Percentiles rank a stretch among this genome's conserved stretches.
These are phyloP conservation scores for Microtus ochrogaster DNA, from an alignment of 2,113 vertebrate genomes.

Conservation along the genomic window DNA sequence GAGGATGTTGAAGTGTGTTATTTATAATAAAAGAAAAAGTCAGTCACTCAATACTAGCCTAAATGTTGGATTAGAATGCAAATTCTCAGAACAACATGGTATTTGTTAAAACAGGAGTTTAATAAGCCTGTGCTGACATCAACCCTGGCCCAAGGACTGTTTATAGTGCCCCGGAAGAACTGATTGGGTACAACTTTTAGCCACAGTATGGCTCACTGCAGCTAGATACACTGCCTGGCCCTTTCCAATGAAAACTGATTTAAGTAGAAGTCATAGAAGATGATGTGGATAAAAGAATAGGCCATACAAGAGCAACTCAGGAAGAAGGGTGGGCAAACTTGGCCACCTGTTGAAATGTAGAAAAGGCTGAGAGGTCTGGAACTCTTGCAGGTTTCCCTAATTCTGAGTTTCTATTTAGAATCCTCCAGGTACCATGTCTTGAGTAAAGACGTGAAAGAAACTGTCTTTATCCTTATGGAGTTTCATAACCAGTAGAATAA, in stretches of 20 bases:
- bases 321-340: not conserved
- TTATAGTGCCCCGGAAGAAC: not conserved
- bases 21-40: not conserved
- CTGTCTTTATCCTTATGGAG: not conserved
- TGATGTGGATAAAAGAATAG: not conserved
- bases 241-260: not conserved
- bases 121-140: not conserved
- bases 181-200: not conserved
- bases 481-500: not conserved
- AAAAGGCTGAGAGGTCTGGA: not conserved
- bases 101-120: constrained; percentile 21
- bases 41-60: constrained; percentile 3
- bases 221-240: not conserved
- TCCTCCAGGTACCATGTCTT: not conserved
- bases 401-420: not conserved
- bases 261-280: not conserved
- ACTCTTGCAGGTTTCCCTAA: not conserved
- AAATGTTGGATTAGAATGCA: not conserved
- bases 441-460: not conserved
- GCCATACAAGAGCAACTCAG: not conserved
- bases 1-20: not conserved
- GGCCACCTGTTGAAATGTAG: not conserved
- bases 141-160: not conserved
- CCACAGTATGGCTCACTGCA: not conserved
- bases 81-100: not conserved